These are phyloP conservation scores for Nymphalis polychloros DNA, from an alignment of 2,888 invertebrate genomes.

Conservation along the genomic window DNA sequence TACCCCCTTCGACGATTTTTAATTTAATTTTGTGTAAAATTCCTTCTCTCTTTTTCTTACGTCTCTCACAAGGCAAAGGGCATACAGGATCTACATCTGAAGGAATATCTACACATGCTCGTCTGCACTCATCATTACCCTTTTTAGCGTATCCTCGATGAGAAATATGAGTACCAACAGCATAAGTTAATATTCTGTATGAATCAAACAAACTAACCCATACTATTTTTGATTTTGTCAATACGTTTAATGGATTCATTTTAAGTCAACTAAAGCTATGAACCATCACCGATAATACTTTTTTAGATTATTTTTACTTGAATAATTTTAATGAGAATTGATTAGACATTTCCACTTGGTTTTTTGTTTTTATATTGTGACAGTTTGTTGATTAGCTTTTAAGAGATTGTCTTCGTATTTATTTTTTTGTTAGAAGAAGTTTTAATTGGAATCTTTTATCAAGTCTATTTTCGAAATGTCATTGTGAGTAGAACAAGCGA, in stretches of 20 bases:
- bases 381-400: not conserved
- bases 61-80: conserved; percentile 53
- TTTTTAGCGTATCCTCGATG: conserved; percentile 54
- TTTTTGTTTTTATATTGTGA: conserved; percentile 7
- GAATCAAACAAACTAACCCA: conserved; percentile 24
- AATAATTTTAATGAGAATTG: conserved; percentile 12
- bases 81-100: conserved; percentile 55
- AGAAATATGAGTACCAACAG: conserved; percentile 1
- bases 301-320: conserved; percentile 14
- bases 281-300: not conserved
- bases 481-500: no score
- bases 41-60: conserved; percentile 55
- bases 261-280: conserved; percentile 8
- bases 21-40: conserved; percentile 69
- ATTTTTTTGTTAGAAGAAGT: not conserved
- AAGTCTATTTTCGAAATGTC: no score
- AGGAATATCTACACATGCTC: conserved; percentile 62
- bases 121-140: conserved; percentile 53
- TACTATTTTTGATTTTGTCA: conserved; percentile 28
- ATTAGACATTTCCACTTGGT: conserved; percentile 5
- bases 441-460: not conserved
- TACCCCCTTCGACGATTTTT: conserved; percentile 67
- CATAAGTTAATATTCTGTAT: conserved; percentile 27
- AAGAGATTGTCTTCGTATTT: not conserved
- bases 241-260: conserved; percentile 31